These are phyloP conservation scores for Phenganax stokvisi DNA, from an alignment of 92 coral and sea anemone genomes.

Conservation along the genomic window DNA sequence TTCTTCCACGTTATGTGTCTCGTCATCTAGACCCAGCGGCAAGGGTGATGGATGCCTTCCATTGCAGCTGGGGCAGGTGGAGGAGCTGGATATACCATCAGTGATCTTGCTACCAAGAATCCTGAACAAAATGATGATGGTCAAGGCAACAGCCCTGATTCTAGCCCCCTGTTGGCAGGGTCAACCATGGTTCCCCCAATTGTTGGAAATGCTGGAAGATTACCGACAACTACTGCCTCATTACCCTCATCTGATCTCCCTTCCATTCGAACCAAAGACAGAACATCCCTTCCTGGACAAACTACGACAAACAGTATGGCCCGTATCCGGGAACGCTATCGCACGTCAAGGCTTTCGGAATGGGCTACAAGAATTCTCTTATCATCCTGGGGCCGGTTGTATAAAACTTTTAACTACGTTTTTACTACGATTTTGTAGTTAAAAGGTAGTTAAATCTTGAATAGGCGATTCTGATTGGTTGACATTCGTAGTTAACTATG, in stretches of 20 bases:
- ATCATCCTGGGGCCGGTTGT: too few relatives aligned
- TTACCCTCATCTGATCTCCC: conserved; percentile 34
- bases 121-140: conserved; percentile 34
- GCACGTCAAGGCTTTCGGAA: too few relatives aligned
- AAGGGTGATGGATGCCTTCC: conserved; percentile 51
- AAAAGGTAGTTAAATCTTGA: too few relatives aligned
- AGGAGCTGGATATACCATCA: conserved; percentile 44
- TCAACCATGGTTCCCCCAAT: conserved; percentile 53
- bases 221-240: conserved; percentile 45
- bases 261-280: conserved; percentile 20
- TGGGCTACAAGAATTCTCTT: too few relatives aligned
- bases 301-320: too few relatives aligned
- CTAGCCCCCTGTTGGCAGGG: conserved; percentile 53
- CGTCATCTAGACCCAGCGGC: conserved; percentile 54
- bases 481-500: too few relatives aligned
- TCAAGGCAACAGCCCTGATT: conserved; percentile 46
- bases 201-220: conserved; percentile 42
- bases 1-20: conserved; percentile 46
- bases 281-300: too few relatives aligned
- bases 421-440: too few relatives aligned
- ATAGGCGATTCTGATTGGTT: too few relatives aligned
- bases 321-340: too few relatives aligned
- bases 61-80: conserved; percentile 46
- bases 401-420: too few relatives aligned
- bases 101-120: conserved; percentile 48